Conservation (phyloP, 2,797 vertebrate genomes). For the Moxostoma hubbsi region DNA sequence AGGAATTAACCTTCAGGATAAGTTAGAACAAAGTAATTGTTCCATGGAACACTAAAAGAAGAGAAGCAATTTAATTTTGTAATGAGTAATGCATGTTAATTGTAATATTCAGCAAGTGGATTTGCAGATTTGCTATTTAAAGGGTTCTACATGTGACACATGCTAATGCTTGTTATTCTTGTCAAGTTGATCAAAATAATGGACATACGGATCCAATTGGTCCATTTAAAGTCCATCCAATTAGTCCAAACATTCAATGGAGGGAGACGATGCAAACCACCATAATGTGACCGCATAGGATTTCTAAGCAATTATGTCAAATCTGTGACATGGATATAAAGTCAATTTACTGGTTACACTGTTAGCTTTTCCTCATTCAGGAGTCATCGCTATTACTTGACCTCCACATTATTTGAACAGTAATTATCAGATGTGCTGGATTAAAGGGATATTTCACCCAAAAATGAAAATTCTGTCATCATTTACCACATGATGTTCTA, state of each 20-base stretch:
- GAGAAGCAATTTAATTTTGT: neutral
- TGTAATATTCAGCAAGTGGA: neutral
- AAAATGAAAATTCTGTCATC: too few species aligned
- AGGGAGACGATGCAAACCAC: neutral
- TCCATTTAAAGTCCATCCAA: neutral
- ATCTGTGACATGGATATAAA: constrained; percentile 14
- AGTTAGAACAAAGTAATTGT: too few species aligned
- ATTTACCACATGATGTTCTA: too few species aligned
- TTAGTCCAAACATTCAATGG: neutral
- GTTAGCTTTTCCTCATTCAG: neutral
- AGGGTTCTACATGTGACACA: neutral
- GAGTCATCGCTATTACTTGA: neutral
- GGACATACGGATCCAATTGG: neutral
- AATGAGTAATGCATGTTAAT: neutral
- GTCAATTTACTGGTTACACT: constrained; percentile 20
- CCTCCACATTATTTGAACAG: neutral
- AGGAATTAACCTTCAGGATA: too few species aligned
- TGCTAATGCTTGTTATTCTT: neutral
- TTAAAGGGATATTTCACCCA: too few species aligned
- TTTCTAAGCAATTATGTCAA: neutral
- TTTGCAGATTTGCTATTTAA: neutral
- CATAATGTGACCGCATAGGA: neutral
- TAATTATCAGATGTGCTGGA: neutral
- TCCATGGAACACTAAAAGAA: neutral
- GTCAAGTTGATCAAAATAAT: neutral